Base-by-base conservation (phyloP, 2,888 invertebrate genomes). In the Amphimallon solstitiale region DNA sequence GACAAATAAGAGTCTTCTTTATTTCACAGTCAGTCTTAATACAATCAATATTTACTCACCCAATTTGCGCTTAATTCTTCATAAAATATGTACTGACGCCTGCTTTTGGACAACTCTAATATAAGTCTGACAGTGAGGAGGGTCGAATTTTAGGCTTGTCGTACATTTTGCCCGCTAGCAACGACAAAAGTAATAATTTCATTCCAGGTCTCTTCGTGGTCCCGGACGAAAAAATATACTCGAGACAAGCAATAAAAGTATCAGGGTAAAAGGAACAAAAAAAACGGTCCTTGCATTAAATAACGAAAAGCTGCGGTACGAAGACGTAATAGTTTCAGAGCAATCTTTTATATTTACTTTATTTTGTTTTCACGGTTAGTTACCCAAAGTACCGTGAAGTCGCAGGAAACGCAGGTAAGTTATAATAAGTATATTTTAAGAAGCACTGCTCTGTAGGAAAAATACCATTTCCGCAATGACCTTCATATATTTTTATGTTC, bases 141-240 rank as follows among this genome's bases (percentile, higher is more conserved):
- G 56, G 56, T 59, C 15, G 12, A 21, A 19, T 14, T 29, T 34
- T 43, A 29, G 29, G 15, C 14, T 45, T 10, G 38, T 29, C 29
- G 29, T 43, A 10, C 43, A 59, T 59, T 59, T 45, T 21, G 29
- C 29, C 56, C 43, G 7, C 43, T 14, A 38, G 34, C 29, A 59
- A 59, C 23, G 38, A 59, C 56, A 59, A 34, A 56, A 45, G 45
- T 45, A 43, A 45, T 59, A 59, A 59, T 45, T 59, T 59, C 43
- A 43, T 43, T 34, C 45, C 23, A 1, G 40, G 56, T 40, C 29
- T 14, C 15, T 14, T 40, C 29, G 29, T 10, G 29, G 35, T 10
- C 40, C 17, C 14, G 7, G 14, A 10, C 12, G 9, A 59, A 45
- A 43, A 34, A 15, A 29, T 29, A 59, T 15, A 29, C 10, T 23